Evolutionary conservation across 2,888 invertebrate genomes (phyloP).

Genomic region (Periphyllus acericola): DNA sequence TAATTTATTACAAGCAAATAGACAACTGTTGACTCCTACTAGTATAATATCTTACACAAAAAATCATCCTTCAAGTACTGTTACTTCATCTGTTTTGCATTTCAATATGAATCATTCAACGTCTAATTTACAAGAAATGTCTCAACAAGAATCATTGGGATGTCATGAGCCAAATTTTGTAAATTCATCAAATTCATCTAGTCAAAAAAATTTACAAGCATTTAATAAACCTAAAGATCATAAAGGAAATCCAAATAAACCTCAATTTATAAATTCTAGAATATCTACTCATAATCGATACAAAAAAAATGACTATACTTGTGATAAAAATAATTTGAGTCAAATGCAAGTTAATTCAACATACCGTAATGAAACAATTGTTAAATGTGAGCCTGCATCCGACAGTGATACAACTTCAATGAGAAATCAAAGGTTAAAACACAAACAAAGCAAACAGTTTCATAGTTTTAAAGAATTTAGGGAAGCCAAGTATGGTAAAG

Average conservation of each 20-base stretch:
- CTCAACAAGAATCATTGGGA: slow-evolving; percentile 1
- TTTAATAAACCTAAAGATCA: slow-evolving; percentile 2
- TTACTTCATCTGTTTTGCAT: background rate
- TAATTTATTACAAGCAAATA: background rate
- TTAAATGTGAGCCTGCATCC: slow-evolving; percentile 1
- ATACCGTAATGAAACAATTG: background rate
- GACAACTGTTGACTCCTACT: background rate
- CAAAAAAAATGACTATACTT: background rate
- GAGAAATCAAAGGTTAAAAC: slow-evolving; percentile 21
- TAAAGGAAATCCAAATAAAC: background rate
- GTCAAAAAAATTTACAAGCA: background rate
- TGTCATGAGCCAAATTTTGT: background rate
- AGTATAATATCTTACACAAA: background rate
- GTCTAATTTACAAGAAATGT: background rate
- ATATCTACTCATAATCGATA: background rate
- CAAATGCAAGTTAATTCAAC: background rate
- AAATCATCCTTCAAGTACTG: background rate
- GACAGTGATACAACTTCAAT: background rate
- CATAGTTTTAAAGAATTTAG: slow-evolving; percentile 40
- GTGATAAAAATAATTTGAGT: background rate
- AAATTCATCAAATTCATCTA: background rate
- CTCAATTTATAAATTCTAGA: background rate
- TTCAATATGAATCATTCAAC: background rate
- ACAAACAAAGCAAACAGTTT: background rate
- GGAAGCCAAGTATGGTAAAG: slow-evolving; percentile 23